Conservation (phyloP, 1,140 invertebrate species). For the Akabosia matsudoensis region DNA sequence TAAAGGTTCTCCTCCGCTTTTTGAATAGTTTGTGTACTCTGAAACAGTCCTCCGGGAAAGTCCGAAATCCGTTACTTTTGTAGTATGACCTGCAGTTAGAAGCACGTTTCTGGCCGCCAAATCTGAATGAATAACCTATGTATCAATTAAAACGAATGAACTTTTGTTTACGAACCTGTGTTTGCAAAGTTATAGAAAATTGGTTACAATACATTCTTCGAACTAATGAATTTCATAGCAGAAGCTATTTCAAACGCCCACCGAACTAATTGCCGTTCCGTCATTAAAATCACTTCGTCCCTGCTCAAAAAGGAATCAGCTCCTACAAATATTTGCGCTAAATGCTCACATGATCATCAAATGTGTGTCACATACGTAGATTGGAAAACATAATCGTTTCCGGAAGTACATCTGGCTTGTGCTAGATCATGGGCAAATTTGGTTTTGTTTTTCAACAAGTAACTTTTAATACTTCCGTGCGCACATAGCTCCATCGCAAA, state of each 20-base stretch:
- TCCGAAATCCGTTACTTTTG: constrained; percentile 24
- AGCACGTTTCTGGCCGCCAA: constrained; percentile 19
- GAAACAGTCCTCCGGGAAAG: neutral
- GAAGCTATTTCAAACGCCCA: neutral
- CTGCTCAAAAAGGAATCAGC: neutral
- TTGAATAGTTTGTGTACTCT: neutral
- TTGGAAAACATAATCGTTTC: no score
- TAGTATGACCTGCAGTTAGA: neutral
- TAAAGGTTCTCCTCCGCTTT: neutral
- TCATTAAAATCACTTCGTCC: neutral
- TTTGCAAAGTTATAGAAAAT: neutral
- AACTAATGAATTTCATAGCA: neutral
- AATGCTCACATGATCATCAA: neutral
- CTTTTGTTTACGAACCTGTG: neutral
- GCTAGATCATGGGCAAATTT: neutral
- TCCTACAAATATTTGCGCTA: no score
- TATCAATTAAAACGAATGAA: neutral
- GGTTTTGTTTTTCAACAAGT: neutral
- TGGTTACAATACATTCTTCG: neutral
- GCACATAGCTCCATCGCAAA: neutral
- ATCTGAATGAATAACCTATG: constrained; percentile 27
- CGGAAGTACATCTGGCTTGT: neutral
- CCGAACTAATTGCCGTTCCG: neutral
- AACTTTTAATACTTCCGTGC: neutral
- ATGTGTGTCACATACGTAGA: neutral